Evolutionary conservation across 2,888 invertebrate species (phyloP).

Genomic region (Cyclophora punctaria): DNA sequence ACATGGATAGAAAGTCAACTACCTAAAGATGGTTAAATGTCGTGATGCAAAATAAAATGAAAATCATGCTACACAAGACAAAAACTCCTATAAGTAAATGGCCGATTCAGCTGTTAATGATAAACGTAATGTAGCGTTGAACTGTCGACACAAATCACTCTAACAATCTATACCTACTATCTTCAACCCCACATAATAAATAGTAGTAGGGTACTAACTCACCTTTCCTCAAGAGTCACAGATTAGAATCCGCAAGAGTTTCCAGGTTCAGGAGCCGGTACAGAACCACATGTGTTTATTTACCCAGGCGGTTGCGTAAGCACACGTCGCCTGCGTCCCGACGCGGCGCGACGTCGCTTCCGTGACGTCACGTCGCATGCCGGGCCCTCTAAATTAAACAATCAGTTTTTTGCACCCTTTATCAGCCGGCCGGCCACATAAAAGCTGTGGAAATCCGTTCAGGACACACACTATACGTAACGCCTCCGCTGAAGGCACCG

Average conservation of each 20-base stretch:
- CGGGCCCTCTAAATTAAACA: conserved; percentile 64
- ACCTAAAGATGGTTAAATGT: no score
- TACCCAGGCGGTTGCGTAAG: conserved; percentile 59
- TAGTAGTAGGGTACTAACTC: no score
- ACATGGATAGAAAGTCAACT: no score
- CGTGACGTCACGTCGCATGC: conserved; percentile 55
- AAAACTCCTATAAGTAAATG: no score
- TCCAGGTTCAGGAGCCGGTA: conserved; percentile 50
- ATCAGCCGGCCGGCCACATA: conserved; percentile 64
- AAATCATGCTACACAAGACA: no score
- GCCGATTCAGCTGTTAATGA: no score
- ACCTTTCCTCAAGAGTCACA: no score
- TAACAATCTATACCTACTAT: no score
- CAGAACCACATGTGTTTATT: conserved; percentile 66
- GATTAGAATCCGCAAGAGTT: conserved; percentile 4
- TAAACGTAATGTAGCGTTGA: no score
- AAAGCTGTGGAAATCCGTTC: conserved; percentile 68
- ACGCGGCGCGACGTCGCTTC: conserved; percentile 50
- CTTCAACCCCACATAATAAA: no score
- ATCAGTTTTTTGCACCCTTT: conserved; percentile 71
- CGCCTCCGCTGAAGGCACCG: conserved; percentile 60
- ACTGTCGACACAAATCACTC: no score
- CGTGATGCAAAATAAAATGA: no score
- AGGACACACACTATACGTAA: conserved; percentile 69
- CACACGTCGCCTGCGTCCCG: conserved; percentile 56